Conservation (phyloP, 2,113 vertebrate species). For the Carassius auratus region DNA sequence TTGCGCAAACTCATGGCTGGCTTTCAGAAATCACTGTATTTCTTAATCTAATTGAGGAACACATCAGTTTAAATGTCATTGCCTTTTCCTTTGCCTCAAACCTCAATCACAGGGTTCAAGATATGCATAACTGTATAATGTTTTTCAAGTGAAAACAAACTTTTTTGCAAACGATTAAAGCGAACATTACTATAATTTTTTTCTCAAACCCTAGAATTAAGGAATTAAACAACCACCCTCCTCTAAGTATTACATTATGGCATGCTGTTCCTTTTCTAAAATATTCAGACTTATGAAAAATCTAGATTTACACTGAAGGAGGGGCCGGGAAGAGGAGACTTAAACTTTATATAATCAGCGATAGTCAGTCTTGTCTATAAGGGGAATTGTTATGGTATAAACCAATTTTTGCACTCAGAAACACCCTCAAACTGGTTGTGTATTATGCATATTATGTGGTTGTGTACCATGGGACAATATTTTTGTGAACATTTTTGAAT, state of each 20-base stretch:
- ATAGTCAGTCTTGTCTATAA: not conserved
- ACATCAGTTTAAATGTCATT: slow-evolving; percentile 53
- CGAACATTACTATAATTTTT: not conserved
- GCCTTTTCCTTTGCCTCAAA: slow-evolving; percentile 43
- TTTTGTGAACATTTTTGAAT: not conserved
- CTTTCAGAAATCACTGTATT: slow-evolving; percentile 35
- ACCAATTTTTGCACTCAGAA: not conserved
- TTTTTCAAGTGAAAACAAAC: not conserved
- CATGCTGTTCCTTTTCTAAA: not conserved
- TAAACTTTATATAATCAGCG: not conserved
- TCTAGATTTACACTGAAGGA: not conserved
- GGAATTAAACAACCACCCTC: not conserved
- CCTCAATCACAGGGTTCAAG: slow-evolving; percentile 41
- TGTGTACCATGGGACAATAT: not conserved
- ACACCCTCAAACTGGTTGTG: not conserved
- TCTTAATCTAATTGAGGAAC: slow-evolving; percentile 33
- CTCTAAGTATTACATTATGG: not conserved
- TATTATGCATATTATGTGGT: not conserved
- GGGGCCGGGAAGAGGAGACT: not conserved
- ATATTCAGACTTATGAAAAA: not conserved
- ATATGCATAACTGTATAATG: no score
- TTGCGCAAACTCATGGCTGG: slow-evolving; percentile 48
- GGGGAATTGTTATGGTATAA: not conserved
- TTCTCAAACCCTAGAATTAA: not conserved
- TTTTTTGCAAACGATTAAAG: not conserved